Base-by-base conservation (phyloP, 30 jellyfish, hydroid and myxozoan species). In the Clytia hemisphaerica region DNA sequence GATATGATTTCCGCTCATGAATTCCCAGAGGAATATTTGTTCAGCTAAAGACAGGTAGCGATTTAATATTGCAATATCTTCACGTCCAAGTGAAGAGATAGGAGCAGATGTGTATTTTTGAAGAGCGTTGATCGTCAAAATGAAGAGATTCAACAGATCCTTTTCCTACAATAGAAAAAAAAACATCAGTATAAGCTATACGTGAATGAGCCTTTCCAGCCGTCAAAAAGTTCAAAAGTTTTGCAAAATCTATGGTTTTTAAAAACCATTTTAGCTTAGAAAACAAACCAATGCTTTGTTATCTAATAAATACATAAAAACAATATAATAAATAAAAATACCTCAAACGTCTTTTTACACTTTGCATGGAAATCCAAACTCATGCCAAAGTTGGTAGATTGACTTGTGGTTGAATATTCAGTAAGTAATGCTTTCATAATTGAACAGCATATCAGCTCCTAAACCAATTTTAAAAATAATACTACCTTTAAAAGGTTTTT, bases 271-370 rank as follows among this genome's bases (percentile, higher is more conserved):
- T 53, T 10, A 51, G 14, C 66, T 51, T 12, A 15, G 14, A 42
- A 42, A 21, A 26, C 74, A 7, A 12, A 38, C 12, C 19, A 67
- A 15, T 3, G 44, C 28, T 4, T 45, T 37, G 19, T 67, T 4
- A 67, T 9, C 37, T 38, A 2, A 45, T 19, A 24, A 38, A 67
- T 37, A 30, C 2, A 4, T 38, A 2, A 67, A 67, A 2, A 26
- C 77, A 38, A 22, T 30, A 47, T 25, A 38, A n/a, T 9, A 6
- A 32, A 6, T 19, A 59, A 6, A 22, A 19, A 4, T 73, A 90
- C 98, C 85, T 90, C 98, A 73, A 90, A 82, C 1, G 85, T 74
- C 27, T 48, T 76, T 77, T 90, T 90, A 66, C 95, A 90, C 38
- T 80, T 79, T 14, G 92, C 83, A 50, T 90, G 98, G 38, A 74